Conservation (phyloP, 1,140 invertebrate species). For the Grapholita molesta region DNA sequence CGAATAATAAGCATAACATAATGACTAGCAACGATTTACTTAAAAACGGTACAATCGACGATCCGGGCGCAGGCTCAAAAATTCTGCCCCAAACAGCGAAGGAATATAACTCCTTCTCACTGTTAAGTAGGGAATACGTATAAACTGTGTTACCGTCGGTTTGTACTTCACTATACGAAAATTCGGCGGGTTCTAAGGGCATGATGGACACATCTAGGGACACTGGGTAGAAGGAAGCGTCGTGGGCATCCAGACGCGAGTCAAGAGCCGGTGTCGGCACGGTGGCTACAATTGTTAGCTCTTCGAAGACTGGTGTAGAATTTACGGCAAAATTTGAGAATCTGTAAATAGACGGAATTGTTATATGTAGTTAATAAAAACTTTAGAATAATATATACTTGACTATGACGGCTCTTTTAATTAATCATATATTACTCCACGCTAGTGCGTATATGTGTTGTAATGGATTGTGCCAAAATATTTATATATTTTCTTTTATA, state of each 20-base stretch:
- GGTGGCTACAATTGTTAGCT: slow-evolving; percentile 45
- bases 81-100: slow-evolving; percentile 62
- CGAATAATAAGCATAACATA: neutral
- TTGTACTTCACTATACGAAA: slow-evolving; percentile 27
- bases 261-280: slow-evolving; percentile 41
- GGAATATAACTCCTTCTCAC: slow-evolving; percentile 40
- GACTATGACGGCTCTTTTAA: too few relatives aligned
- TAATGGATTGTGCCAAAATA: too few relatives aligned
- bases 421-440: too few relatives aligned
- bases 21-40: neutral
- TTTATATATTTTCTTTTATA: too few relatives aligned
- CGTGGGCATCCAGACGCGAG: slow-evolving; percentile 31
- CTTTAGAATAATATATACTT: too few relatives aligned
- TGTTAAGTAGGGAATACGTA: slow-evolving; percentile 32
- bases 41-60: neutral
- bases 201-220: slow-evolving; percentile 51
- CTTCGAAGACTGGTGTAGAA: slow-evolving; percentile 50
- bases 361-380: too few relatives aligned
- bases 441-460: too few relatives aligned
- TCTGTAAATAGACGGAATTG: slow-evolving; percentile 39
- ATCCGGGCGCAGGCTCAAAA: slow-evolving; percentile 31
- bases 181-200: slow-evolving; percentile 51
- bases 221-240: slow-evolving; percentile 53
- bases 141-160: slow-evolving; percentile 24
- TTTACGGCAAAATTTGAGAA: slow-evolving; percentile 43